Percentiles rank a stretch among this genome's conserved stretches.
Conservation (phyloP, 2,797 vertebrate species). For the Trachurus trachurus region DNA sequence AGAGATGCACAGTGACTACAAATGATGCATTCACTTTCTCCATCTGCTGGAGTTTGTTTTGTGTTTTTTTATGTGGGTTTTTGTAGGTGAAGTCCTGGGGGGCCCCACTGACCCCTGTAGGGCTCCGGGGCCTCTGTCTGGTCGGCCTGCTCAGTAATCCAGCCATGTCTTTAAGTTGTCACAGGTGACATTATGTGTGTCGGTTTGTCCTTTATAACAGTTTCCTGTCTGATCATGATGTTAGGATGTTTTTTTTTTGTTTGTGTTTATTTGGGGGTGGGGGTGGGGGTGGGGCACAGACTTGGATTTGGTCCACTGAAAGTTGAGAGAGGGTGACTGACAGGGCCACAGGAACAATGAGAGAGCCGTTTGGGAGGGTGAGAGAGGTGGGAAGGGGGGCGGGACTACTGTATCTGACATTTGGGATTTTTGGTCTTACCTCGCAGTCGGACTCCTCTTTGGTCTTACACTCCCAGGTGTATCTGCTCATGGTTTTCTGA, state of each 20-base stretch:
- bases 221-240: background rate
- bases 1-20: background rate
- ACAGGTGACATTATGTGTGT: too few relatives aligned
- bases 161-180: too few relatives aligned
- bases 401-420: slow-evolving; percentile 64
- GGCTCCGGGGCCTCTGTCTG: background rate
- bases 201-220: background rate
- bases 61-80: background rate
- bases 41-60: too few relatives aligned
- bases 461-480: slow-evolving; percentile 92
- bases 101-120: background rate
- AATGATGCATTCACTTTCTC: background rate
- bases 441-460: slow-evolving; percentile 90
- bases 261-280: background rate
- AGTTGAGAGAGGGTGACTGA: slow-evolving; percentile 74
- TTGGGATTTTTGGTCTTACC: slow-evolving; percentile 83
- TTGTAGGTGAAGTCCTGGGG: background rate
- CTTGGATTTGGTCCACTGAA: slow-evolving; percentile 52
- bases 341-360: slow-evolving; percentile 83
- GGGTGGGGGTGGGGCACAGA: slow-evolving; percentile 11
- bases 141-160: too few relatives aligned
- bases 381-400: slow-evolving; percentile 40
- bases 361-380: slow-evolving; percentile 70
- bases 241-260: too few relatives aligned
- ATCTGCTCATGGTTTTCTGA: slow-evolving; percentile 93